A percentile compares a stretch with the other conserved stretches of the same genome.
These are phyloP conservation scores for Drosophila mayaguana DNA, from an alignment of 2,888 invertebrate genomes.

Conservation along the genomic window DNA sequence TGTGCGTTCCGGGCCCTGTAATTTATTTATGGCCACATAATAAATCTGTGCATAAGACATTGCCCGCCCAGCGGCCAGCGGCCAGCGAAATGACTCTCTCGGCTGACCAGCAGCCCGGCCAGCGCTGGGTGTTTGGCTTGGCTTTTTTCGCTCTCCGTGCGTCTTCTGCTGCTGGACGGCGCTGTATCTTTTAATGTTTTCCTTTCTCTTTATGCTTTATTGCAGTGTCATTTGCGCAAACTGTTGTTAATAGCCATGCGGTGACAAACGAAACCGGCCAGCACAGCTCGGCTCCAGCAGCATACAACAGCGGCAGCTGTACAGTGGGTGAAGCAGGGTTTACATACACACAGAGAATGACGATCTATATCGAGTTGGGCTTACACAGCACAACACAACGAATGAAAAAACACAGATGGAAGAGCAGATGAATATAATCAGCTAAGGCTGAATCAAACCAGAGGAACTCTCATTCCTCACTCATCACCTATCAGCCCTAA, in stretches of 20 bases:
- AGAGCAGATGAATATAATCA: neutral
- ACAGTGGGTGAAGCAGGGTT: neutral
- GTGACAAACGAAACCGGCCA: constrained; percentile 48
- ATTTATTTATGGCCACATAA: constrained; percentile 83
- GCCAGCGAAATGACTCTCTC: constrained; percentile 13
- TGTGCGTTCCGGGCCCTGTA: constrained; percentile 71
- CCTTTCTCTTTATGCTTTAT: constrained; percentile 60
- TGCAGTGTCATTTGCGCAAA: constrained; percentile 77
- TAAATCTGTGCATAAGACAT: constrained; percentile 81
- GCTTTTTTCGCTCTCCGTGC: neutral
- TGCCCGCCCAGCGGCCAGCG: constrained; percentile 62
- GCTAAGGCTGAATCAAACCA: neutral
- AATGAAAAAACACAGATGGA: neutral
- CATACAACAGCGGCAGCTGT: neutral
- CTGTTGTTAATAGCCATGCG: constrained; percentile 75
- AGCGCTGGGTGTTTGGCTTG: neutral
- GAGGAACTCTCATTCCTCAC: neutral
- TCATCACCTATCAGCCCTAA: no score
- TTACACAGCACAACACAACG: no score
- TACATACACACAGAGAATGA: neutral
- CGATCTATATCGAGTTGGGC: neutral
- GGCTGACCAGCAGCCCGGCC: constrained; percentile 2
- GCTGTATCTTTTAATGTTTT: constrained; percentile 63
- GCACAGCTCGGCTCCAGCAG: neutral
- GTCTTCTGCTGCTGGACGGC: constrained; percentile 12